phyloP scores from a whole-genome alignment of 2,797 vertebrate genomes.

The Heteromormyrus szaboi region DNA sequence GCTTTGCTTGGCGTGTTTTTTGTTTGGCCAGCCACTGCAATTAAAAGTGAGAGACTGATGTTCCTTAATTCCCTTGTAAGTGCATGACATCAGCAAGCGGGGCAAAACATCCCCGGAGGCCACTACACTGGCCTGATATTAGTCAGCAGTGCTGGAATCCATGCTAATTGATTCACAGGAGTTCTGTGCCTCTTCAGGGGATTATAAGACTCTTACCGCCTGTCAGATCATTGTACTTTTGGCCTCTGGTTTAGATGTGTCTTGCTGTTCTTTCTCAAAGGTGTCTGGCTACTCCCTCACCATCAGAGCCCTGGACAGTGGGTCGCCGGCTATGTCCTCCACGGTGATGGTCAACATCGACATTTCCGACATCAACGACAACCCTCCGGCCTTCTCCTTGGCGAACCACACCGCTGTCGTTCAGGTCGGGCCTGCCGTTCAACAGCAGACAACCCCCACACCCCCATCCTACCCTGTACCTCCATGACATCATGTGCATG shows the following conservation, averaged over 20 bases:
- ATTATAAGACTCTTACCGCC: conserved; percentile 14
- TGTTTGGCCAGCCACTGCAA: neutral
- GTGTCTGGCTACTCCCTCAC: conserved; percentile 85
- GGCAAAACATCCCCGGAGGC: neutral
- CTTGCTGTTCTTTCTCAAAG: conserved; percentile 43
- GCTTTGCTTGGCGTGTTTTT: neutral
- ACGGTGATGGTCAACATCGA: conserved; percentile 87
- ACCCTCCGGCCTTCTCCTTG: conserved; percentile 78
- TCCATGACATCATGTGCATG: neutral
- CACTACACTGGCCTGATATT: neutral
- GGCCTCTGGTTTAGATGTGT: neutral
- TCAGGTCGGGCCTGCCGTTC: conserved; percentile 63
- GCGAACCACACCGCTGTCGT: conserved; percentile 82
- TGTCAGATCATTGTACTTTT: neutral
- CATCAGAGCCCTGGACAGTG: conserved; percentile 88
- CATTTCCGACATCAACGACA: conserved; percentile 92
- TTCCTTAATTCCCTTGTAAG: conserved; percentile 1
- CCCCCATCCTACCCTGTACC: neutral
- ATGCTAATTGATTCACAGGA: conserved; percentile 22
- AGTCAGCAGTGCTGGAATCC: conserved; percentile 6
- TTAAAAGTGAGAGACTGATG: conserved; percentile 12
- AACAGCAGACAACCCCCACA: neutral
- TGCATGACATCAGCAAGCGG: neutral
- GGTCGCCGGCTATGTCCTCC: conserved; percentile 77
- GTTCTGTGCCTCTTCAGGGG: neutral